Percentiles rank a stretch among this genome's conserved stretches.
Conservation (phyloP, 1,140 invertebrate species). For the Panagrolaimus sp. region DNA sequence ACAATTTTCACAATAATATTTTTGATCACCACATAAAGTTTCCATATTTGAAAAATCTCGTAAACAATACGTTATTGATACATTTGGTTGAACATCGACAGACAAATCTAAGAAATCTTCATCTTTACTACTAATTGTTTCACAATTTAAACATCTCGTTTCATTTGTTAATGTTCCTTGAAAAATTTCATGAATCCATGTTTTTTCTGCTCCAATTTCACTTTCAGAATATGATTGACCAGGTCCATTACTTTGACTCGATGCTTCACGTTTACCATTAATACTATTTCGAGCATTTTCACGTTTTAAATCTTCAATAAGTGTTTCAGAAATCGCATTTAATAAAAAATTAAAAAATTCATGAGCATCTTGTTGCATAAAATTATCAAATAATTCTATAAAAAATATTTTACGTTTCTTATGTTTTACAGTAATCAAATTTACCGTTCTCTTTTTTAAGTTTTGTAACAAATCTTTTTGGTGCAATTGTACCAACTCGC, state of each 20-base stretch:
- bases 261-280: slow-evolving; percentile 1
- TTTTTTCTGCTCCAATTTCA: slow-evolving; percentile 16
- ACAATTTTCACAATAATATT: slow-evolving; percentile 99
- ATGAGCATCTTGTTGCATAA: slow-evolving; percentile 98
- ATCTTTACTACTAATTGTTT: slow-evolving; percentile 96
- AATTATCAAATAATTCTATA: slow-evolving; percentile 97
- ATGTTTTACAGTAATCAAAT: too few relatives aligned
- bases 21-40: slow-evolving; percentile 97
- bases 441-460: slow-evolving; percentile 94
- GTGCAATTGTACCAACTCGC: slow-evolving; percentile 96
- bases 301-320: slow-evolving; percentile 68
- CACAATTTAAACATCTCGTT: slow-evolving; percentile 96
- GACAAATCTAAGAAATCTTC: slow-evolving; percentile 98
- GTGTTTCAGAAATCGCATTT: slow-evolving; percentile 70
- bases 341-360: slow-evolving; percentile 98
- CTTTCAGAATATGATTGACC: background rate
- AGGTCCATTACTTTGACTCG: slow-evolving; percentile 9
- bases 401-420: too few relatives aligned
- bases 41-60: slow-evolving; percentile 96
- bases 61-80: slow-evolving; percentile 95
- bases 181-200: slow-evolving; percentile 99
- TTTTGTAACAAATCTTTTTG: slow-evolving; percentile 97
- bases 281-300: slow-evolving; percentile 3
- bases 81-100: slow-evolving; percentile 98
- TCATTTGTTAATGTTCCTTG: slow-evolving; percentile 98